A percentile compares a stretch with the other conserved stretches of the same genome.
Evolutionary conservation across 2,797 vertebrate genomes (phyloP).

Genomic region (Rhinogobio ventralis): DNA sequence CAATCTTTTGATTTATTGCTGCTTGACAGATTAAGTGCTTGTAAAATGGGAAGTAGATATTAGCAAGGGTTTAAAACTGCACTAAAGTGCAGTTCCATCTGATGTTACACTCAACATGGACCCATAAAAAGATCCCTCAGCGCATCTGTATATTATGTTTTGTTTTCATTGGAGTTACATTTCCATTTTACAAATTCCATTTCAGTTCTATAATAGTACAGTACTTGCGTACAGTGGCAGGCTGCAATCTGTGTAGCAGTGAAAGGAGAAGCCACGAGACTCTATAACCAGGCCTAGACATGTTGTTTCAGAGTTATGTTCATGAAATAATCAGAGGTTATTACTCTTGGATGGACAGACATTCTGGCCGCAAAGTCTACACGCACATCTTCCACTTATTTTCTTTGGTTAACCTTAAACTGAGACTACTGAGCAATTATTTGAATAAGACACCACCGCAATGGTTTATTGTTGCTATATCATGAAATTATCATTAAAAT

Average conservation of each 20-base stretch:
- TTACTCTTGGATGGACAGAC: neutral
- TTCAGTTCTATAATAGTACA: neutral
- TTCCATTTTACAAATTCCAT: neutral
- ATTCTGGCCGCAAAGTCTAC: neutral
- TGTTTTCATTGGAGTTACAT: neutral
- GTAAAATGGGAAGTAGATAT: slow-evolving; percentile 51
- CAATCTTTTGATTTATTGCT: slow-evolving; percentile 63
- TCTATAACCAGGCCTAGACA: neutral
- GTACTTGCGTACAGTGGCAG: neutral
- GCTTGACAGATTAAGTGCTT: slow-evolving; percentile 70
- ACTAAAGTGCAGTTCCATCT: slow-evolving; percentile 27
- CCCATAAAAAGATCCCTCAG: slow-evolving; percentile 3
- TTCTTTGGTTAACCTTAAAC: neutral
- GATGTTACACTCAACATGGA: neutral
- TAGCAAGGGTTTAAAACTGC: slow-evolving; percentile 52
- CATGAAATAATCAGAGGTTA: neutral
- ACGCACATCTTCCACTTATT: neutral
- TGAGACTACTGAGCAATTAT: neutral
- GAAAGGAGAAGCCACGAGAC: neutral
- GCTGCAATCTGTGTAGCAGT: neutral
- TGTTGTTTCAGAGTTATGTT: neutral
- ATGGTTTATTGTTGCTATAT: neutral
- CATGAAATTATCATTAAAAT: neutral
- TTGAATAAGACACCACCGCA: neutral
- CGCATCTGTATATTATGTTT: neutral